phyloP scores from a whole-genome alignment of 2,888 invertebrate genomes.

The Sinhomidia bicolor region DNA sequence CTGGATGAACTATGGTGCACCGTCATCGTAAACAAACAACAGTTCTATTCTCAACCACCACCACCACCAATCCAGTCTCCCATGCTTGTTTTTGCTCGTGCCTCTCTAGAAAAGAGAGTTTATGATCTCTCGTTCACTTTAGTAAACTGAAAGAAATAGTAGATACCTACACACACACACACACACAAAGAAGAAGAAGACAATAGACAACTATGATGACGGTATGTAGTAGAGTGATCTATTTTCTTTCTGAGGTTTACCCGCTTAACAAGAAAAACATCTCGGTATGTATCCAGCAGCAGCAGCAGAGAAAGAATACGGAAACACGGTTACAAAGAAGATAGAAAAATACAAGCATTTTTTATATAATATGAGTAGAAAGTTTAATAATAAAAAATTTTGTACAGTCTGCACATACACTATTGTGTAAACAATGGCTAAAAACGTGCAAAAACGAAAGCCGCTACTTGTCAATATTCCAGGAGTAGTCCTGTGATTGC shows the following conservation, averaged over 20 bases:
- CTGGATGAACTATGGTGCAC: background rate
- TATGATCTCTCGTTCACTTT: constrained; percentile 41
- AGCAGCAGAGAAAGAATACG: too few species aligned
- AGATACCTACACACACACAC: too few species aligned
- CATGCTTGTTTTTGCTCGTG: constrained; percentile 34
- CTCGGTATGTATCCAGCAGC: background rate
- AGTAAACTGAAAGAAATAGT: constrained; percentile 28
- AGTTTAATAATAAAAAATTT: constrained; percentile 24
- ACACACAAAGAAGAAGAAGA: too few species aligned
- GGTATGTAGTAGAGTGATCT: background rate
- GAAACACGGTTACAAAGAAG: background rate
- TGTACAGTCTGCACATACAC: background rate
- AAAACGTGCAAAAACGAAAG: constrained; percentile 31
- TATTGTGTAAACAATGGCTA: constrained; percentile 28
- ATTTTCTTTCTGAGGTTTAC: constrained; percentile 5
- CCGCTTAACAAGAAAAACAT: background rate
- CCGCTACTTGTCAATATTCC: constrained; percentile 38
- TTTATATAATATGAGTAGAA: background rate
- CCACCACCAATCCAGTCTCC: background rate
- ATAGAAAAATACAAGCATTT: too few species aligned
- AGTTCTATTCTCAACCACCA: too few species aligned
- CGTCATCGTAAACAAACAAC: constrained; percentile 41
- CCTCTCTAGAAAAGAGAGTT: constrained; percentile 14
- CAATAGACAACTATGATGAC: background rate
- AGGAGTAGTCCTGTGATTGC: constrained; percentile 23